These are phyloP conservation scores for Sander vitreus DNA, from an alignment of 2,113 vertebrate species.

Conservation along the genomic window DNA sequence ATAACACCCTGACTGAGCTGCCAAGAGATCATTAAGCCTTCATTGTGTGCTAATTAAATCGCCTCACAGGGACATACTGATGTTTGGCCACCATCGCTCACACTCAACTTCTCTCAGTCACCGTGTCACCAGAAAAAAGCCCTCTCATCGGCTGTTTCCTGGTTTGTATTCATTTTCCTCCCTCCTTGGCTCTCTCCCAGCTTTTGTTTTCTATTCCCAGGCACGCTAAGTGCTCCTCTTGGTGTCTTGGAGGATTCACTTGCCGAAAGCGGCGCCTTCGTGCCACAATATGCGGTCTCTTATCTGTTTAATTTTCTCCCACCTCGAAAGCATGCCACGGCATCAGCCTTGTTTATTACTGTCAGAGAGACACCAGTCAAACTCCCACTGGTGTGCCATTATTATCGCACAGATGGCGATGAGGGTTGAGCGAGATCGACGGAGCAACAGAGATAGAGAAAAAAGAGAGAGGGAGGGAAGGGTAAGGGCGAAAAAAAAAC, in stretches of 20 bases:
- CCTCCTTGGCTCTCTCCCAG: background rate
- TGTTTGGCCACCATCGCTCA: slow-evolving; percentile 36
- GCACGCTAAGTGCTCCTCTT: slow-evolving; percentile 27
- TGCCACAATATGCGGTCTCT: slow-evolving; percentile 34
- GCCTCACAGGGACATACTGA: slow-evolving; percentile 30
- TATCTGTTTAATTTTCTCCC: slow-evolving; percentile 72
- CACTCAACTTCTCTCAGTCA: slow-evolving; percentile 25
- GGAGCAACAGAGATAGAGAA: slow-evolving; percentile 8
- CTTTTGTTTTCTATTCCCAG: slow-evolving; percentile 25
- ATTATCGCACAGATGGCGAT: slow-evolving; percentile 69
- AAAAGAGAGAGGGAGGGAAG: slow-evolving; percentile 6
- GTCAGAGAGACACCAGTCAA: slow-evolving; percentile 58
- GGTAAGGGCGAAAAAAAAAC: background rate
- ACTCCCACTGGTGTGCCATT: slow-evolving; percentile 65
- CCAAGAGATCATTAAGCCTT: slow-evolving; percentile 52
- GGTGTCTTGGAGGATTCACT: slow-evolving; percentile 52
- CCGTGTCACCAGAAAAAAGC: background rate
- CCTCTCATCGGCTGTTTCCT: background rate
- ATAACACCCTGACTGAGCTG: slow-evolving; percentile 33
- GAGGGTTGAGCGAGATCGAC: slow-evolving; percentile 49
- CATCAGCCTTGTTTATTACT: slow-evolving; percentile 74
- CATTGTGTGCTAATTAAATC: slow-evolving; percentile 55
- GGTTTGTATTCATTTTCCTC: background rate
- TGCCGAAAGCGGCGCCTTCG: slow-evolving; percentile 10
- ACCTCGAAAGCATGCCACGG: slow-evolving; percentile 56